Evolutionary conservation across 1,140 invertebrate species (phyloP), one percentile per base, ranked within the genome.

Genomic region (Drosophila repleta): DNA sequence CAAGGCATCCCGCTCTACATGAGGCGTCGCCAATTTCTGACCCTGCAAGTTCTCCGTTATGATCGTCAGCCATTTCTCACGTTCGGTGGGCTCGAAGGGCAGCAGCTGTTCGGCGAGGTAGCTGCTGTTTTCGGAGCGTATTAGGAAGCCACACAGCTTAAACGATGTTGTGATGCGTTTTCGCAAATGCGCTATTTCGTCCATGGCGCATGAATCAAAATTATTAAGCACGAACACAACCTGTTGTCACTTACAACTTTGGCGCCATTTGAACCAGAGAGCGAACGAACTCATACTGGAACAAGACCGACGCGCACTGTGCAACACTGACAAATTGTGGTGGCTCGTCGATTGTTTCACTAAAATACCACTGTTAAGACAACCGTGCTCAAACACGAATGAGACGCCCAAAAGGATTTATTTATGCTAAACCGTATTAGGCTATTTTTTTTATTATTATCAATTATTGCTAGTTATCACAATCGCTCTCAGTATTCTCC

Each of bases 1-100:
- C 76, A 97, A 92, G 63, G 95, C 94, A 37, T 94, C 93, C 55
- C 94, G 93, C 70, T 95, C 95, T 46, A 98, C 94, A 56, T 96
- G 94, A 7, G 95, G 93, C 62, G 94, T 94, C 6, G 92, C 88
- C 15, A 97, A 91, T 69, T 95, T 94, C 85, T 97, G 96, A 41
- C 95, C 95, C 79, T 97, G 92, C 21, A 94, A 70, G 69, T 94
- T 93, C 58, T 91, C 88, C 1, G 92, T 92, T 20, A 94, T 87
- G 65, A 93, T 93, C 20, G 93, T 93, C n/a, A 94, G 80, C 71
- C 93, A 92, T 62, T 92, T 93, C 18, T 92, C 92, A 29, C 93
- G 90, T 41, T 94, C 93, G 2, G 83, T 67, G 1, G 74, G 43
- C 6, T 92, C 79, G 29, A 93, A 91, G 7, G 90, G 78, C 24